phyloP scores from a whole-genome alignment of 2,113 vertebrate genomes.

The Rhea pennata region DNA sequence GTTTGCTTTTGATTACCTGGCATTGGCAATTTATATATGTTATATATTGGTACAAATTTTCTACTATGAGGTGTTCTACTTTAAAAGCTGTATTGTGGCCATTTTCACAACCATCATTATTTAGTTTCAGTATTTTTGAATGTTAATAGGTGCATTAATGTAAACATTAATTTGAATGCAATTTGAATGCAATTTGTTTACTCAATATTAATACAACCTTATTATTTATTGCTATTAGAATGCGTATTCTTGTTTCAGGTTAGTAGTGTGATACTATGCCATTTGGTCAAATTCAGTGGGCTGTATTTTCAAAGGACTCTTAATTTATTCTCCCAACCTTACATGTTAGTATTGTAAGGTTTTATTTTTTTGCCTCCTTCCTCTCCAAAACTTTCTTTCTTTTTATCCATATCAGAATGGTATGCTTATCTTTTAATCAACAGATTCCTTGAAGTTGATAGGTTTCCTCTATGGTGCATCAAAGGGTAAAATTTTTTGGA shows the following conservation, averaged over 20 bases:
- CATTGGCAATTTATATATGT: background rate
- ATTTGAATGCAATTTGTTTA: too few species aligned
- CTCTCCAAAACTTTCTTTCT: background rate
- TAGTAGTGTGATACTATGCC: background rate
- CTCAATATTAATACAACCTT: too few species aligned
- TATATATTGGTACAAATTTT: background rate
- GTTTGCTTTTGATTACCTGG: background rate
- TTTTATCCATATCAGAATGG: background rate
- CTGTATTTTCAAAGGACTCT: background rate
- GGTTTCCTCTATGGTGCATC: too few species aligned
- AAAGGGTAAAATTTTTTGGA: too few species aligned
- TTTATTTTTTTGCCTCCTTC: background rate
- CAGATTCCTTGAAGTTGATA: too few species aligned
- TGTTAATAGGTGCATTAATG: background rate
- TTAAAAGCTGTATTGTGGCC: background rate
- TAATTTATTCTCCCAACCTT: too few species aligned
- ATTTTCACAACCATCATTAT: background rate
- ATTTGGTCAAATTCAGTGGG: background rate
- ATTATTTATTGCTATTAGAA: background rate
- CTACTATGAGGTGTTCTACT: background rate
- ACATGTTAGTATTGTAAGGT: background rate
- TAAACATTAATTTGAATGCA: too few species aligned
- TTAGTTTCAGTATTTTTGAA: background rate
- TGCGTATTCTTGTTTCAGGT: background rate
- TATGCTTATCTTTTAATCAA: background rate